Percentiles rank a stretch among this genome's conserved stretches.
Evolutionary conservation across 2,797 vertebrate species (phyloP).

Genomic region (Gallinago nigripennis): DNA sequence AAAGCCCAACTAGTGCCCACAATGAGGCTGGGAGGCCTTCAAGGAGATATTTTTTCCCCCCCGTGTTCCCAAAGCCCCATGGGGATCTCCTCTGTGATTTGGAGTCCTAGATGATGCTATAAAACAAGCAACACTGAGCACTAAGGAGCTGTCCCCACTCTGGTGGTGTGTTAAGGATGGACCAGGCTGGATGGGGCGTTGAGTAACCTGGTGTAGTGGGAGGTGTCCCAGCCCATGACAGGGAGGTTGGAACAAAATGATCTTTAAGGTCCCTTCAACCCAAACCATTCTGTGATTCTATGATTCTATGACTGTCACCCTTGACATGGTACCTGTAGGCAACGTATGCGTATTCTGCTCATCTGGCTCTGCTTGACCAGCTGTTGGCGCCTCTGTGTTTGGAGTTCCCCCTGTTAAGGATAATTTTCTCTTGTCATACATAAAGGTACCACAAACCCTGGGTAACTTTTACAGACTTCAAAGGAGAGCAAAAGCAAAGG

Average conservation of each 20-base stretch:
- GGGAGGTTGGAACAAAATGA: too few species aligned
- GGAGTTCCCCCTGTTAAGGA: neutral
- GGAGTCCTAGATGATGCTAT: neutral
- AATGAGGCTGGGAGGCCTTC: neutral
- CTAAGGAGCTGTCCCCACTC: neutral
- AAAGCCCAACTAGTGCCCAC: neutral
- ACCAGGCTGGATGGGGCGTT: too few species aligned
- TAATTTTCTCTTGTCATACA: neutral
- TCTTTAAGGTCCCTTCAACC: too few species aligned
- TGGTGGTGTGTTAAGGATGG: neutral
- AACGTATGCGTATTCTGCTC: neutral
- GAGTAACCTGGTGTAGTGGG: too few species aligned
- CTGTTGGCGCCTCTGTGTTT: neutral
- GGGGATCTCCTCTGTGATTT: neutral
- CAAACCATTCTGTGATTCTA: too few species aligned
- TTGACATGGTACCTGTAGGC: neutral
- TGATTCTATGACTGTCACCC: neutral
- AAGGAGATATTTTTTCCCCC: neutral
- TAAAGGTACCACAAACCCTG: neutral
- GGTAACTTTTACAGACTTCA: neutral
- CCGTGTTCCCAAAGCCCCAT: neutral
- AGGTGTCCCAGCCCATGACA: too few species aligned
- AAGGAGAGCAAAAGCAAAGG: neutral
- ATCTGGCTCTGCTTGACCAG: neutral
- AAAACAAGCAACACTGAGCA: neutral